Evolutionary conservation across 2,888 invertebrate species (phyloP).

Genomic region (Autographa gamma): DNA sequence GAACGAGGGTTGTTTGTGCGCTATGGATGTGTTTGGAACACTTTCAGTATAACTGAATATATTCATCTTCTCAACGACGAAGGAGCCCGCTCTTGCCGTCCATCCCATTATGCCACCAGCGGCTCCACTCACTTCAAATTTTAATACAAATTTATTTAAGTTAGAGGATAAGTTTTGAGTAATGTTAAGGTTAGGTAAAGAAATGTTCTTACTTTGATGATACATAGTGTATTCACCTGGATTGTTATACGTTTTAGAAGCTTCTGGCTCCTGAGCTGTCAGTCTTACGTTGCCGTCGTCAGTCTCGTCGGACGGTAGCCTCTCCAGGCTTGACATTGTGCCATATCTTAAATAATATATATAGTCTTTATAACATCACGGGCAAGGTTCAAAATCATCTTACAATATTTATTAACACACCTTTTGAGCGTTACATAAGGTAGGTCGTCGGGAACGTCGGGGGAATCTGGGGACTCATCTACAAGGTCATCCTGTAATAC

Average conservation of each 20-base stretch:
- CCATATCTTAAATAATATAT: slow-evolving; percentile 86
- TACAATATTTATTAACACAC: slow-evolving; percentile 67
- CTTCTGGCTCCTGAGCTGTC: slow-evolving; percentile 79
- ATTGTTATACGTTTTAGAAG: slow-evolving; percentile 72
- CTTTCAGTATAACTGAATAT: slow-evolving; percentile 86
- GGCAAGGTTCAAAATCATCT: slow-evolving; percentile 20
- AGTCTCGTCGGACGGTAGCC: slow-evolving; percentile 90
- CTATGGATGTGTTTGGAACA: slow-evolving; percentile 81
- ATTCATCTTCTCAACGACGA: slow-evolving; percentile 94
- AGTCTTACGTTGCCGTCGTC: slow-evolving; percentile 88
- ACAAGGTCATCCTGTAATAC: slow-evolving; percentile 83
- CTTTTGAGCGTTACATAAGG: slow-evolving; percentile 92
- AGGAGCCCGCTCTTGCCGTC: slow-evolving; percentile 94
- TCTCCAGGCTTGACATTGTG: slow-evolving; percentile 92
- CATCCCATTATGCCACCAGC: slow-evolving; percentile 91
- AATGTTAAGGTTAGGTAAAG: neutral
- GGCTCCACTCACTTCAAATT: slow-evolving; percentile 69
- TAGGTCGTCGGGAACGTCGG: slow-evolving; percentile 91
- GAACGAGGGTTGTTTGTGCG: slow-evolving; percentile 86
- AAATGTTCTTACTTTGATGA: neutral
- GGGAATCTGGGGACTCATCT: slow-evolving; percentile 92
- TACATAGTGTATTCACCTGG: slow-evolving; percentile 65
- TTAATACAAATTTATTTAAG: neutral
- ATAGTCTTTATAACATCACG: slow-evolving; percentile 44
- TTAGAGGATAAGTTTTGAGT: neutral